These are phyloP conservation scores for Podarcis siculus DNA, from an alignment of 2,797 vertebrate species.

Conservation along the genomic window DNA sequence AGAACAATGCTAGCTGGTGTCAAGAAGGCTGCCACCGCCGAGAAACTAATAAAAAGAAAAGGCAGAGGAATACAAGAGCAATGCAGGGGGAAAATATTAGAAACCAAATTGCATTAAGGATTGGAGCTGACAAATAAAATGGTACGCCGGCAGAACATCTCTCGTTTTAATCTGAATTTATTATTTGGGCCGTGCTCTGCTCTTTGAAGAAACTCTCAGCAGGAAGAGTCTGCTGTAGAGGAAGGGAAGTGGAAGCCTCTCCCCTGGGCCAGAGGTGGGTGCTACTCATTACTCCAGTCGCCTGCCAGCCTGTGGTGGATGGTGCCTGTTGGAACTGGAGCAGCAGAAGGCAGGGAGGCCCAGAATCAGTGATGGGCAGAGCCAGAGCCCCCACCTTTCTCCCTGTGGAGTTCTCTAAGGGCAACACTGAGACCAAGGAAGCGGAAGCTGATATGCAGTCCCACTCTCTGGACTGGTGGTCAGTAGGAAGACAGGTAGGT, in stretches of 20 bases:
- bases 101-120: slow-evolving; percentile 63
- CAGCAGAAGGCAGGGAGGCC: too few relatives aligned
- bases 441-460: too few relatives aligned
- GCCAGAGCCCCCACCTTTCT: too few relatives aligned
- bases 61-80: slow-evolving; percentile 43
- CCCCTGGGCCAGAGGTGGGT: background rate
- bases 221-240: background rate
- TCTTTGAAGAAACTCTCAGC: background rate
- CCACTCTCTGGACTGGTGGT: too few relatives aligned
- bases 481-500: too few relatives aligned
- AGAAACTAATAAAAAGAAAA: slow-evolving; percentile 69
- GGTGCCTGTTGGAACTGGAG: too few relatives aligned
- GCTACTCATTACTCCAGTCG: too few relatives aligned
- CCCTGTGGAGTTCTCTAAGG: too few relatives aligned
- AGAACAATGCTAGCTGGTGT: slow-evolving; percentile 52
- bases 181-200: slow-evolving; percentile 22
- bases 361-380: too few relatives aligned
- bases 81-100: slow-evolving; percentile 50
- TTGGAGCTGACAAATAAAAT: slow-evolving; percentile 61
- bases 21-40: slow-evolving; percentile 36
- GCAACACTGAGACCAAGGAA: too few relatives aligned
- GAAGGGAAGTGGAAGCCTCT: background rate
- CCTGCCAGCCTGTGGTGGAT: too few relatives aligned
- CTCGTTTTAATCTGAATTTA: slow-evolving; percentile 38
- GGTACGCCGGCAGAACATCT: slow-evolving; percentile 25